Base-by-base conservation (phyloP, 2,113 vertebrate genomes). In the Accipiter cooperii region DNA sequence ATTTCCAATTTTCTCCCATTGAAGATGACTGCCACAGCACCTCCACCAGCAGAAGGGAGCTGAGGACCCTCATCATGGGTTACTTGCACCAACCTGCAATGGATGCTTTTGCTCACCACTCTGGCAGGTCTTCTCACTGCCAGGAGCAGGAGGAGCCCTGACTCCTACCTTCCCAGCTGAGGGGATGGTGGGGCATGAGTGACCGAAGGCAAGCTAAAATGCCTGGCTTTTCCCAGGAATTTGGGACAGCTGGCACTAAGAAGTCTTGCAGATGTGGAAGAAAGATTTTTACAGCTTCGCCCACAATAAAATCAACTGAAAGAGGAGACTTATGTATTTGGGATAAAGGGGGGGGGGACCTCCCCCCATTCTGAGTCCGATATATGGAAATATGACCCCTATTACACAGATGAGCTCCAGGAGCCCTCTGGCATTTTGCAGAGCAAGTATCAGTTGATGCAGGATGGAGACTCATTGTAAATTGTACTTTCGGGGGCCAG, bases 231-330 rank as follows among this genome's bases (percentile, higher is more conserved):
- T 89, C 97, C 93, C 71, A 93, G 96, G 93, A 90, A 97, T 96
- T 58, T 0, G 10, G 87, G 95, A 93, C 93, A 95, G 89, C 87
- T 92, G 93, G 91, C 78, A 87, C 58, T 84, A 83, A 91, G 78
- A 96, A 96, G 44, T 10, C 90, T 94, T 73, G 90, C 94, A 98
- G 96, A 97, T 97, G 91, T 95, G 93, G 84, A 95, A 96, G 55
- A 46, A 66, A 96, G 95, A 87, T 81, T 92, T 95, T 95, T 88
- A 97, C 84, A 92, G 85, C 86, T 88, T 70, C 9, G 12, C 51
- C 73, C 75, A 90, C 57, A 91, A 75, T 81, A 88, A 94, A 93
- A 78, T 40, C 80, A 87, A 97, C 84, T 84, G 77, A 97, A 91
- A 94, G 94, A 89, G 68, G 87, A 97, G 92, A 93, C 69, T 89